Conservation (phyloP, 2,888 invertebrate genomes). For the Leucoma salicis region DNA sequence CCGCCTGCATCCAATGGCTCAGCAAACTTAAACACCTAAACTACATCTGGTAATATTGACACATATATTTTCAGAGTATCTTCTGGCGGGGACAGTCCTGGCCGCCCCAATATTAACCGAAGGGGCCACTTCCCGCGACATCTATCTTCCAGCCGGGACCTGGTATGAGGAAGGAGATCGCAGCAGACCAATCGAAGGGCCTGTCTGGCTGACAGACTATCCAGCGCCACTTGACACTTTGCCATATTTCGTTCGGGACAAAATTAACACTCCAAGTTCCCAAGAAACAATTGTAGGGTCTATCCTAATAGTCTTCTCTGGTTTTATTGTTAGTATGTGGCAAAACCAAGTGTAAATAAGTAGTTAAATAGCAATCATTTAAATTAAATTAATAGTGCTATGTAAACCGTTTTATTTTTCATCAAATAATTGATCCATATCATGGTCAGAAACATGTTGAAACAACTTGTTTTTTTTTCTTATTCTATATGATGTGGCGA, state of each 20-base stretch:
- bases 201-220: conserved; percentile 83
- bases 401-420: no score
- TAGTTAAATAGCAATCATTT: no score
- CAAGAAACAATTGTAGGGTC: conserved; percentile 2
- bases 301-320: background rate
- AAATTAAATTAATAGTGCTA: no score
- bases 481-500: no score
- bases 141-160: conserved; percentile 88
- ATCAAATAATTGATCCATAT: no score
- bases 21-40: no score
- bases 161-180: conserved; percentile 86
- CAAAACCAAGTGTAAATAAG: no score
- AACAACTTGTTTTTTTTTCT: no score
- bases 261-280: background rate
- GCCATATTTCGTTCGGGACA: conserved; percentile 84
- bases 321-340: background rate
- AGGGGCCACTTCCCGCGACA: conserved; percentile 83
- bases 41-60: no score
- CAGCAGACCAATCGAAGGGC: conserved; percentile 75
- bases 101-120: conserved; percentile 89
- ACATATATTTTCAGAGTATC: conserved; percentile 88
- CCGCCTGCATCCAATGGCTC: no score
- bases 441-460: no score
- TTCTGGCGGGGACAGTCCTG: conserved; percentile 89
- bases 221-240: conserved; percentile 85